Conservation (phyloP, 2,888 invertebrate genomes). For the Panzeria rudis region DNA sequence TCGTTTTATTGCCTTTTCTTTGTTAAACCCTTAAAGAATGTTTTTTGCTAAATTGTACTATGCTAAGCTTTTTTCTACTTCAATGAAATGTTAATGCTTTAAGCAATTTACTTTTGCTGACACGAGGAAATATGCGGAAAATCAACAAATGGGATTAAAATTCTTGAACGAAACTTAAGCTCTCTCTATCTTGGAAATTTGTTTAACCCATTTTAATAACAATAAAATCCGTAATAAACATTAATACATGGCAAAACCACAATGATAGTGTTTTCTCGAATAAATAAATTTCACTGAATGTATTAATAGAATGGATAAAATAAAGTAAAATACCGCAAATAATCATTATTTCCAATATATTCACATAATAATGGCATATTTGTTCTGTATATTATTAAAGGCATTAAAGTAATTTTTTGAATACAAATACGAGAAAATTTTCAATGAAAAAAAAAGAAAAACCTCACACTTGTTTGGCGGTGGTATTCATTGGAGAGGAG, state of each 20-base stretch:
- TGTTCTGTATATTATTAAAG: conserved; percentile 29
- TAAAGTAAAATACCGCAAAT: conserved; percentile 27
- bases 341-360: conserved; percentile 46
- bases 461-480: neutral
- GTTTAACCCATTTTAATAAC: conserved; percentile 23
- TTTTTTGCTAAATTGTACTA: neutral
- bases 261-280: conserved; percentile 1
- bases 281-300: conserved; percentile 5
- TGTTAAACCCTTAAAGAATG: neutral
- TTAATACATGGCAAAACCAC: neutral
- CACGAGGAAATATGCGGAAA: conserved; percentile 16
- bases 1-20: neutral
- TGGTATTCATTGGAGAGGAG: neutral
- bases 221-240: conserved; percentile 19
- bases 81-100: conserved; percentile 15
- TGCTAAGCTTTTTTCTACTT: neutral
- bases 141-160: conserved; percentile 47
- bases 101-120: conserved; percentile 22
- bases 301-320: conserved; percentile 28
- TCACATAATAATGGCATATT: conserved; percentile 13
- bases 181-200: conserved; percentile 4
- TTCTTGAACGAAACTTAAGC: conserved; percentile 36
- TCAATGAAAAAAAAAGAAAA: neutral
- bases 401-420: conserved; percentile 29
- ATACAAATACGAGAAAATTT: conserved; percentile 5